These are phyloP conservation scores for Physocephala rufipes DNA, from an alignment of 2,888 invertebrate genomes.

Conservation along the genomic window DNA sequence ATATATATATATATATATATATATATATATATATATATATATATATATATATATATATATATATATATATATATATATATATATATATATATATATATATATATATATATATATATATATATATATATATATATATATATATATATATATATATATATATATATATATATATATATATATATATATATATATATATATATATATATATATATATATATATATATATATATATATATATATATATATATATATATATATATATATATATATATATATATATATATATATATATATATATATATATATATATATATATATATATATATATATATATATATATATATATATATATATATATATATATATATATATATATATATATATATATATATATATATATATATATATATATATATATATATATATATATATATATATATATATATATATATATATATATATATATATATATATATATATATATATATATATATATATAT, in stretches of 20 bases:
- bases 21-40: constrained; percentile 1
- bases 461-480: constrained; percentile 1
- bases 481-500: constrained; percentile 1
- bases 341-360: constrained; percentile 9
- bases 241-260: constrained; percentile 14
- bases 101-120: constrained; percentile 13
- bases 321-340: background rate
- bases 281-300: background rate
- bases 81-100: background rate
- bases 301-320: background rate
- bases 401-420: background rate
- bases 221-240: background rate
- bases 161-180: background rate
- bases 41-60: background rate
- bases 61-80: constrained; percentile 7
- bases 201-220: constrained; percentile 9
- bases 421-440: constrained; percentile 5
- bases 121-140: background rate
- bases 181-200: background rate
- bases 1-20: constrained; percentile 1
- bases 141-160: background rate
- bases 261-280: background rate
- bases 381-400: constrained; percentile 13
- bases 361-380: background rate
- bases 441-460: background rate